Evolutionary conservation across 2,797 vertebrate species (phyloP).

Genomic region (Selene dorsalis): DNA sequence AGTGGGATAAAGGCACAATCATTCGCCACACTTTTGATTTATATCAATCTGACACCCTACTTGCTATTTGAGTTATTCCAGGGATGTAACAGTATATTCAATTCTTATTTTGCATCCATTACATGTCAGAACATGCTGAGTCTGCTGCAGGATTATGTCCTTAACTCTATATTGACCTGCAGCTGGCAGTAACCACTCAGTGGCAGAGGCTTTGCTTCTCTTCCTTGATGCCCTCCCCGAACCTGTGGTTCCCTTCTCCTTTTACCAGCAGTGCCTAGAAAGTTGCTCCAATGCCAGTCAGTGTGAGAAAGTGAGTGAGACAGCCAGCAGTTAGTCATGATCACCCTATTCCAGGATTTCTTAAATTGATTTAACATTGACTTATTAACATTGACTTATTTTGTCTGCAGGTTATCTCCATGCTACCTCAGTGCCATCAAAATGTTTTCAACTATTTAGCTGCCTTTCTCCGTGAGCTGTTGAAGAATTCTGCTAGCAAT

Average conservation of each 20-base stretch:
- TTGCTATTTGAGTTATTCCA: background rate
- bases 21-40: background rate
- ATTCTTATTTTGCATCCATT: background rate
- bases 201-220: constrained; percentile 94
- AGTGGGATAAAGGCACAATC: background rate
- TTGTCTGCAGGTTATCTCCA: constrained; percentile 86
- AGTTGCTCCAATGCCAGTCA: constrained; percentile 78
- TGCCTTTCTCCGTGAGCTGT: constrained; percentile 92
- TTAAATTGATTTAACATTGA: background rate
- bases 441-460: constrained; percentile 95
- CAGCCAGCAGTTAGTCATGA: background rate
- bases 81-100: background rate
- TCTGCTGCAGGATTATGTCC: constrained; percentile 30
- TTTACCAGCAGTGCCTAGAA: constrained; percentile 87
- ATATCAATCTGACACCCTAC: background rate
- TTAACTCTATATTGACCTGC: constrained; percentile 68
- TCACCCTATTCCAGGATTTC: background rate
- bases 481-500: constrained; percentile 91
- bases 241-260: constrained; percentile 89
- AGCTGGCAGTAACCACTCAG: constrained; percentile 96
- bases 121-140: background rate
- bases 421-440: constrained; percentile 91
- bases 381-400: constrained; percentile 1
- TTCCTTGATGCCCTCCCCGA: constrained; percentile 97
- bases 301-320: constrained; percentile 89